Percentiles rank a stretch among this genome's conserved stretches.
These are phyloP conservation scores for Dreissena polymorpha DNA, from an alignment of 1,140 invertebrate species.

Conservation along the genomic window DNA sequence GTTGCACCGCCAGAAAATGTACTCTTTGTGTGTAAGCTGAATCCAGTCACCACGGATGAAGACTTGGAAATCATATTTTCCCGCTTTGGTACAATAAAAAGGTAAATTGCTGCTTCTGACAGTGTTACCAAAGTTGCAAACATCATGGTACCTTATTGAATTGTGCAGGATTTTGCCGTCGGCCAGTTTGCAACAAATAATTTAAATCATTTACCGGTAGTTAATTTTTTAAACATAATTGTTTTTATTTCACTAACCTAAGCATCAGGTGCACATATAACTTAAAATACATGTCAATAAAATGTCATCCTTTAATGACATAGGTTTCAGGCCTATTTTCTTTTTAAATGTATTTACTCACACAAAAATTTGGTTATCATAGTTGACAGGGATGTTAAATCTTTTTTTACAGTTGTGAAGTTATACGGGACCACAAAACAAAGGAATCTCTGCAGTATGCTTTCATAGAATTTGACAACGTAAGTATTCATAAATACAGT, in stretches of 20 bases:
- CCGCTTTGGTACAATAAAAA: constrained; percentile 95
- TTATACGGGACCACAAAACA: constrained; percentile 94
- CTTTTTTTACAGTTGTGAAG: constrained; percentile 89
- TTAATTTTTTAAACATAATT: too few species aligned
- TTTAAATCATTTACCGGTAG: too few species aligned
- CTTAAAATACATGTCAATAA: too few species aligned
- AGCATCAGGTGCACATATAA: too few species aligned
- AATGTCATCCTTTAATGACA: too few species aligned
- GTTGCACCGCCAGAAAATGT: constrained; percentile 99
- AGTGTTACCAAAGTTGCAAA: background rate
- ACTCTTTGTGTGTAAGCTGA: constrained; percentile 99
- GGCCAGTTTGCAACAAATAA: too few species aligned
- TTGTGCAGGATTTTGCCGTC: background rate
- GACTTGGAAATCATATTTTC: constrained; percentile 99
- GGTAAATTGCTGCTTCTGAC: constrained; percentile 76
- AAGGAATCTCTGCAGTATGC: constrained; percentile 99
- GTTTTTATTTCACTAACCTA: too few species aligned
- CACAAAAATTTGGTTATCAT: too few species aligned
- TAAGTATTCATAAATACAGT: constrained; percentile 68
- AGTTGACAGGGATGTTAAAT: too few species aligned
- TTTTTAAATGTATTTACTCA: too few species aligned
- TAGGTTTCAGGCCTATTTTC: too few species aligned
- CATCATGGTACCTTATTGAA: background rate
- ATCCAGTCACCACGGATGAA: constrained; percentile 98
- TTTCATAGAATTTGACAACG: constrained; percentile 98